Percentiles rank a stretch among this genome's conserved stretches.
phyloP scores from a whole-genome alignment of 2,888 invertebrate species.

The Panopea generosa region DNA sequence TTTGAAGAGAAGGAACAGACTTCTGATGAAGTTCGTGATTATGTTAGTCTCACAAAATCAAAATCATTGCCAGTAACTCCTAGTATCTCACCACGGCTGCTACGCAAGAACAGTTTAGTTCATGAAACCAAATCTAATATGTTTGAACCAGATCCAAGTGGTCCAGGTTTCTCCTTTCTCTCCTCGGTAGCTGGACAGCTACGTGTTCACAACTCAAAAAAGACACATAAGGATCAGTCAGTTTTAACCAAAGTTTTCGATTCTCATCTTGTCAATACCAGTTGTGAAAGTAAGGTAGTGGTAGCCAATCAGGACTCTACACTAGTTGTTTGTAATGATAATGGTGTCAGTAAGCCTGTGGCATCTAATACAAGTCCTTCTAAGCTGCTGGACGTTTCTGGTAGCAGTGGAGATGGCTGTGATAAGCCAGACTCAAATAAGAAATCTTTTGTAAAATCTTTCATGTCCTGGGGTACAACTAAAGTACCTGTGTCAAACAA shows the following conservation, averaged over 20 bases:
- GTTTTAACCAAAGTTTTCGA: neutral
- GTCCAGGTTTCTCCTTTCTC: conserved; percentile 28
- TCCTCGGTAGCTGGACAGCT: conserved; percentile 19
- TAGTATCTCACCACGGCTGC: conserved; percentile 10
- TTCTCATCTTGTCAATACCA: too few relatives aligned
- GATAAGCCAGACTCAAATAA: neutral
- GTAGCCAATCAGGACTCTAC: too few relatives aligned
- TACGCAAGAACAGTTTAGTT: neutral
- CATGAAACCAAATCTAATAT: too few relatives aligned
- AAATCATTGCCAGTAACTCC: conserved; percentile 28
- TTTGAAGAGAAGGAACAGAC: too few relatives aligned
- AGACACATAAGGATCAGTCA: neutral
- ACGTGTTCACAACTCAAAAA: conserved; percentile 7
- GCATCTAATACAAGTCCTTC: neutral
- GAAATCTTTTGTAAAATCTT: conserved; percentile 8
- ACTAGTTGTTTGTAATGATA: neutral
- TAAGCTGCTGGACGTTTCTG: too few relatives aligned
- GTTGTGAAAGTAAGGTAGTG: too few relatives aligned
- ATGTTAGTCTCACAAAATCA: neutral
- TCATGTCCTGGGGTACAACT: conserved; percentile 26
- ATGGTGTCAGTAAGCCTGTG: neutral
- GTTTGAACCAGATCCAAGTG: neutral
- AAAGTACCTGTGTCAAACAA: conserved; percentile 21
- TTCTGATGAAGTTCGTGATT: neutral
- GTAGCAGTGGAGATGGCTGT: too few relatives aligned